Percentiles rank a stretch among this genome's conserved stretches.
Conservation (phyloP, 2,113 vertebrate species). For the Ranitomeya imitator region DNA sequence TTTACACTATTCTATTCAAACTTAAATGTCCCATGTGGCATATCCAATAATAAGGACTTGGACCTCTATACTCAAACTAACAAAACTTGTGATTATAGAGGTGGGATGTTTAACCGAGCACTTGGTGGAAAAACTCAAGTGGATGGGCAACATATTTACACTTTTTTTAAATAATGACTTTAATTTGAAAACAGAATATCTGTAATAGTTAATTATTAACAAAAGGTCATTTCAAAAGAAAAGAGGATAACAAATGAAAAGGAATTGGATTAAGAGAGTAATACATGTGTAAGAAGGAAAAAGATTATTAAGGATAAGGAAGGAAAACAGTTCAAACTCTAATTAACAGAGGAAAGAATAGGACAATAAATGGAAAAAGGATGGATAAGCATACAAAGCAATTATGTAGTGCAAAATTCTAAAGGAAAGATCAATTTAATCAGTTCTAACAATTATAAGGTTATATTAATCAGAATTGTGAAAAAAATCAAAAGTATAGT, state of each 20-base stretch:
- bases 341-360: not conserved
- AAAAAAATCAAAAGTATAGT: not conserved
- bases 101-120: not conserved
- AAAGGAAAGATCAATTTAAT: not conserved
- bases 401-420: not conserved
- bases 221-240: constrained; percentile 2
- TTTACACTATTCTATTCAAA: too few relatives aligned
- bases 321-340: not conserved
- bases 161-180: not conserved
- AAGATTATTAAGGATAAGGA: not conserved
- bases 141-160: not conserved
- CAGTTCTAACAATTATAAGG: not conserved
- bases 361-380: not conserved
- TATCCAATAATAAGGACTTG: too few relatives aligned
- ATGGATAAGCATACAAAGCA: constrained; percentile 5
- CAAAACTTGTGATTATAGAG: too few relatives aligned
- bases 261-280: not conserved
- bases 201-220: not conserved
- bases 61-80: too few relatives aligned
- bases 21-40: too few relatives aligned
- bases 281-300: not conserved
- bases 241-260: not conserved
- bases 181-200: not conserved
- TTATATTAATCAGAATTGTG: not conserved
- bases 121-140: not conserved